Conservation (phyloP, 2,888 invertebrate species). For the Calliopum simillimum region DNA sequence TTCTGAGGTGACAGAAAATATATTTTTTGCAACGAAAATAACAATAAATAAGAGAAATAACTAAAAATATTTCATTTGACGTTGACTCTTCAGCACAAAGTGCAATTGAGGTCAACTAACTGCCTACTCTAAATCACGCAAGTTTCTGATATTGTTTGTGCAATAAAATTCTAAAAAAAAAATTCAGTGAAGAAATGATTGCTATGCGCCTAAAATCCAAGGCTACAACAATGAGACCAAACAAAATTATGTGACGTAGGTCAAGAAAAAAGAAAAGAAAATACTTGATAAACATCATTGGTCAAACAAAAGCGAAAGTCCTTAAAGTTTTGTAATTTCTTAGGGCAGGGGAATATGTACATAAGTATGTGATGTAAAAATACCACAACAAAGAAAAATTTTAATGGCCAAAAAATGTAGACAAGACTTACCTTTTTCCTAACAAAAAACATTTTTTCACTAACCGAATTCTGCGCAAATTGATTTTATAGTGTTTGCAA, state of each 20-base stretch:
- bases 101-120: not conserved
- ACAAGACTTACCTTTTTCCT: too few species aligned
- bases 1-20: too few species aligned
- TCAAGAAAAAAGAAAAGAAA: not conserved
- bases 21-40: not conserved
- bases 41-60: not conserved
- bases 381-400: too few species aligned
- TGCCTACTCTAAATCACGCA: conserved; percentile 10
- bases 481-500: too few species aligned
- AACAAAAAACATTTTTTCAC: too few species aligned
- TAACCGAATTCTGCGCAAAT: too few species aligned
- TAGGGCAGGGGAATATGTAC: too few species aligned
- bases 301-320: too few species aligned
- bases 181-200: not conserved
- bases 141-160: not conserved
- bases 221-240: not conserved
- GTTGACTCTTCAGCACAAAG: not conserved
- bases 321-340: too few species aligned
- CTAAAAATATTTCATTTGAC: not conserved
- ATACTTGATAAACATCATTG: not conserved
- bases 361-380: too few species aligned
- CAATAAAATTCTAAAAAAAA: not conserved
- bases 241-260: not conserved
- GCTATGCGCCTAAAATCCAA: not conserved
- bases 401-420: too few species aligned